Evolutionary conservation across 2,113 vertebrate species (phyloP), one percentile per base, ranked within the genome.

Genomic region (Oreochromis spilurus): DNA sequence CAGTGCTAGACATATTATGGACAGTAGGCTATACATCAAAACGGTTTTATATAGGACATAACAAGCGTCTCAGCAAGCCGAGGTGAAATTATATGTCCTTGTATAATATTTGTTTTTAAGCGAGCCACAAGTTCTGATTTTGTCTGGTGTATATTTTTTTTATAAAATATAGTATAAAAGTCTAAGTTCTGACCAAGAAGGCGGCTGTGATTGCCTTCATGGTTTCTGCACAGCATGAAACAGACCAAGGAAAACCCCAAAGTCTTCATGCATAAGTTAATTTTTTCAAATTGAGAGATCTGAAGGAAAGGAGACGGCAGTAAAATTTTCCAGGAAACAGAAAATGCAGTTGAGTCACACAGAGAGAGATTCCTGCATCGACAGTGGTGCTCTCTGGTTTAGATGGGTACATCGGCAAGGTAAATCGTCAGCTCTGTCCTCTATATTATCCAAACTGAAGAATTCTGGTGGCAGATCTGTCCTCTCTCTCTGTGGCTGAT

Each of bases 391-490:
- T 31, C 26, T 31, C 16, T 77, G 26, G 16, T 77, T 77, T 48
- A 50, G 45, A 52, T n/a, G 40, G 48, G 29, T 8, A 79, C 70
- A 52, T 9, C 14, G 38, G 65, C 50, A 36, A 81, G 55, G 82
- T 79, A 77, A 86, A 57, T 40, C 17, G 17, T 55, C 9, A 55
- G 26, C 78, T 48, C 60, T 77, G 50, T 88, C 88, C 79, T 93
- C 86, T 88, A 48, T 80, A 75, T 82, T 67, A 67, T 70, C 88
- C 57, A 62, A 78, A 16, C 67, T 50, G 77, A 83, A 48, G 48
- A 77, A 85, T 75, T 67, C 38, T 88, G 87, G 84, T 84, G 90
- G 85, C 82, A 86, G 72, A 84, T 86, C 58, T 67, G 40, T 89
- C 83, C 43, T 62, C 81, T 57, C 53, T 67, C 67, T 84, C 80